A percentile compares a stretch with the other conserved stretches of the same genome.
Evolutionary conservation across 1,140 invertebrate genomes (phyloP).

Genomic region (Ceratitis capitata): DNA sequence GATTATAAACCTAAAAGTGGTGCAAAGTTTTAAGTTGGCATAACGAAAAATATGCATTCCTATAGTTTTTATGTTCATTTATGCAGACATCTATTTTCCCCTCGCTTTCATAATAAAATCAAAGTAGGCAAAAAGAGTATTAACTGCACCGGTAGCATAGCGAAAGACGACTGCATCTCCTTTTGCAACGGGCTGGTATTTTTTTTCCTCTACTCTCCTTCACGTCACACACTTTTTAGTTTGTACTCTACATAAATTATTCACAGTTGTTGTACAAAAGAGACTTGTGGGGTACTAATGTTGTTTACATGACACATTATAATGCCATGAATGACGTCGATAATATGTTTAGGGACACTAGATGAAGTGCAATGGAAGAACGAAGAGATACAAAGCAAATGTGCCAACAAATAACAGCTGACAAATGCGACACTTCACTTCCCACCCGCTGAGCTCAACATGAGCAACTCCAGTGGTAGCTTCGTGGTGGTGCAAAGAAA

Average conservation of each 20-base stretch:
- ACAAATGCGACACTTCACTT: not conserved
- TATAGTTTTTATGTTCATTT: too few species aligned
- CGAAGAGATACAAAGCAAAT: too few species aligned
- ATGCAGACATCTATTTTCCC: too few species aligned
- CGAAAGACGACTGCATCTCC: too few species aligned
- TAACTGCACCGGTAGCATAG: too few species aligned
- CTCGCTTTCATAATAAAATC: too few species aligned
- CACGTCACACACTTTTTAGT: too few species aligned
- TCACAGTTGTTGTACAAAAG: constrained; percentile 41
- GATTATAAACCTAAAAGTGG: too few species aligned
- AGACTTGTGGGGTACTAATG: constrained; percentile 50
- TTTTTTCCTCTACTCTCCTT: not conserved
- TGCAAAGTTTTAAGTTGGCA: too few species aligned
- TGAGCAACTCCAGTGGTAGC: not conserved
- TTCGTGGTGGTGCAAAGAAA: not conserved
- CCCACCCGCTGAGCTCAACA: not conserved
- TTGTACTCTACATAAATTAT: constrained; percentile 50
- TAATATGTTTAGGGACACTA: constrained; percentile 34
- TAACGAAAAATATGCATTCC: too few species aligned
- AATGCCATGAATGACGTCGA: constrained; percentile 32
- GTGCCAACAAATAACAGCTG: constrained; percentile 5
- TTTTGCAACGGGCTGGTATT: too few species aligned
- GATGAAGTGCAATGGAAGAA: not conserved
- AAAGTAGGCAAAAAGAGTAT: too few species aligned
- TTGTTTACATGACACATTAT: constrained; percentile 48